Base-by-base conservation (phyloP, 1,140 invertebrate species). In the Euwallacea similis region DNA sequence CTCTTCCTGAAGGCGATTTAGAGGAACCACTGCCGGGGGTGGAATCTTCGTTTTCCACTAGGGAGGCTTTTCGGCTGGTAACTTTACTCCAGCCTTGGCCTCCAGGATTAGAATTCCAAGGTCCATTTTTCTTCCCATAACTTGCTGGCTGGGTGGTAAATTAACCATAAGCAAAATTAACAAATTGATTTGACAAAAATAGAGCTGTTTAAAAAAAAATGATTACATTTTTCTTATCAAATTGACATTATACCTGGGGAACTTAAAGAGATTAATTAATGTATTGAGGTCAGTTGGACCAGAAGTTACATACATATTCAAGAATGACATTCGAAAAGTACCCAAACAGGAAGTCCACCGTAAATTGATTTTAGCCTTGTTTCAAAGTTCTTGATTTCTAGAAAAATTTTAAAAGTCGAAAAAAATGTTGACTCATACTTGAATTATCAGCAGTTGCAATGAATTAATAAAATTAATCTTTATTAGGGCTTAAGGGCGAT, bases 41-140 rank as follows among this genome's bases (percentile, higher is more conserved):
- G 68, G 86, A 83, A 73, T 84, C 86, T 55, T 87, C 83, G 62
- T 88, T 89, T 79, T 91, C 89, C 71, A 90, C 89, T 73, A 90
- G 89, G 62, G 90, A 90, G 72, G 90, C 89, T 84, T 91, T 91
- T 74, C 89, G 86, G 75, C 88, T 88, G 16, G 86, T 85, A n/a
- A 86, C 84, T 64, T 87, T 82, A 64, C 80, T 81, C 76, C 79
- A 82, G 50, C 83, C 86, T 72, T 86, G 85, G 67, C 87, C 84
- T 60, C 87, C 85, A 10, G 87, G 88, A 9, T 89, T 87, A 41
- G 89, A 88, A 83, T 94, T 93, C 91, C 91, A 93, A 78, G 91
- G 90, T 73, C 91, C 91, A 84, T 92, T 92, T 83, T 93, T 94
- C 82, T 93, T 93, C 61, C 91, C 92, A 83, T 94, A 93, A 81